Base-by-base conservation (phyloP, 2,888 invertebrate genomes). In the Drosophila anceps region DNA sequence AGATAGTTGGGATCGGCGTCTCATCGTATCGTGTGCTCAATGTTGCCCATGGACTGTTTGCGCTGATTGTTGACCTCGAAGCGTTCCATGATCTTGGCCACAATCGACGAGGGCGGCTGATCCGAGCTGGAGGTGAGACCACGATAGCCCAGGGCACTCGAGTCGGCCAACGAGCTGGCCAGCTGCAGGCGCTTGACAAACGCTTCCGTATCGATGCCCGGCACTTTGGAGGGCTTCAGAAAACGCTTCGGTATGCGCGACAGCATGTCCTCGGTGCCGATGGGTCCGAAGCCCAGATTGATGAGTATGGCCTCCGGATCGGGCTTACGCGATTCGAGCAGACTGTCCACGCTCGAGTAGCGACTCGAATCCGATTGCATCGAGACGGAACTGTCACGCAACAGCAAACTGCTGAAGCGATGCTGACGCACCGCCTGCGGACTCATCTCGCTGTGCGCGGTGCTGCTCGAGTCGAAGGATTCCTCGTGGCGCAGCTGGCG, bases 231-330 rank as follows among this genome's bases (percentile, higher is more conserved):
- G 63, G 97, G 97, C 77, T 96, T 95, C 65, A 98, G 94, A 92
- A 98, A 98, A 27, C 93, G 87, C 79, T 94, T 95, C 4, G 98
- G 98, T 92, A 98, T 97, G 81, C 97, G 95, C 65, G 96, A 95
- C 20, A 95, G 92, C 81, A 95, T 95, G 88, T 95, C 95, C 59
- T 95, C 95, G 70, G 95, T 95, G 79, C 94, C 94, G 65, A 95
- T 94, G 10, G 96, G 96, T 0, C 97, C 97, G 92, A 97, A 97
- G 13, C 97, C 97, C 62, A 97, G 94, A 77, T 96, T 96, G 58
- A 97, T 93, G 33, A 98, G 94, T 63, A 98, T 96, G 62, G 97
- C 96, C 92, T 98, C 98, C 0, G 98, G 98, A 93, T 98, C 98
- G 27, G 97, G 96, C 90, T 95, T 96, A 43, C 98, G 94, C 20